Evolutionary conservation across 2,797 vertebrate genomes (phyloP).

Genomic region (Typhlichthys eigenmanni): DNA sequence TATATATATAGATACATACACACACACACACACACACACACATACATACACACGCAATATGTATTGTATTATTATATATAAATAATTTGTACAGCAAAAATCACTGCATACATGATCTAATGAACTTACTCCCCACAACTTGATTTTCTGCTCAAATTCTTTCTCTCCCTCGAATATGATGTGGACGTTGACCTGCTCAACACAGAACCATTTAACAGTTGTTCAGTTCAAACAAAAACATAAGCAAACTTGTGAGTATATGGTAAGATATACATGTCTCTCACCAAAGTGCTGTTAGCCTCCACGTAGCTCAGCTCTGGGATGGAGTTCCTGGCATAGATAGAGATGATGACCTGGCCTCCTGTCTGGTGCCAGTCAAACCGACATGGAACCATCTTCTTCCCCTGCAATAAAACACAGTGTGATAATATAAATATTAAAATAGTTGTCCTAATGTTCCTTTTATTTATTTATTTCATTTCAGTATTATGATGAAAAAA

Average conservation of each 20-base stretch:
- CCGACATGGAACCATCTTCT: conserved; percentile 90
- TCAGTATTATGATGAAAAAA: too few species aligned
- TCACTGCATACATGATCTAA: too few species aligned
- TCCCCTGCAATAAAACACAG: conserved; percentile 64
- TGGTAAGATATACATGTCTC: conserved; percentile 23
- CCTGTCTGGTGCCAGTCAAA: conserved; percentile 99
- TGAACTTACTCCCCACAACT: conserved; percentile 94
- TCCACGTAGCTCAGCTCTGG: conserved; percentile 91
- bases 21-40: too few species aligned
- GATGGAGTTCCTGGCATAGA: conserved; percentile 92
- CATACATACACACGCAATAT: too few species aligned
- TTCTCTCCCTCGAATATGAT: conserved; percentile 95
- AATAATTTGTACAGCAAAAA: too few species aligned
- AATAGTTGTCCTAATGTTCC: too few species aligned
- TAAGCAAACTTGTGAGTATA: neutral
- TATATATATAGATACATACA: too few species aligned
- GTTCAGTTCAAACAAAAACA: neutral
- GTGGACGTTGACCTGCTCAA: conserved; percentile 85
- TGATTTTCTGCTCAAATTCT: conserved; percentile 90
- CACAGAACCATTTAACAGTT: conserved; percentile 28
- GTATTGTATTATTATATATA: too few species aligned
- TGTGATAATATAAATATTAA: too few species aligned
- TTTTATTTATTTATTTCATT: too few species aligned
- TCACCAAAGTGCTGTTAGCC: conserved; percentile 91
- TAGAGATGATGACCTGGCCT: conserved; percentile 91